Evolutionary conservation across 1,140 invertebrate species (phyloP), one percentile per base, ranked within the genome.

Genomic region (Patella vulgata): DNA sequence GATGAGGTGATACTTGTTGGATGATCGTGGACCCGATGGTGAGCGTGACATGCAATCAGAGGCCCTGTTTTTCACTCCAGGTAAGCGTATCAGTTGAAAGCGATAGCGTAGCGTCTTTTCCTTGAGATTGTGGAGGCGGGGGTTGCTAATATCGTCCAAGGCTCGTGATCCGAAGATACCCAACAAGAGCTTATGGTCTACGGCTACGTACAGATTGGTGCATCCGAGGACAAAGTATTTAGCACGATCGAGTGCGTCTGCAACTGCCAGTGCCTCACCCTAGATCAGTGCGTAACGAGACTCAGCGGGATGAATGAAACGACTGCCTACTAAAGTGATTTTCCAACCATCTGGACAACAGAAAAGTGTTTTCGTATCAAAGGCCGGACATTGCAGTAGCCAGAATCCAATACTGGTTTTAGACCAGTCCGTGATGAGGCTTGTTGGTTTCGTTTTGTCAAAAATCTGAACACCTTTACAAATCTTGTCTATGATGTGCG

Each of bases 241-340:
- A 2, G 68, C 55, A 43, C 70, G 69, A 27, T 73, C 65, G 1
- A 75, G 50, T 1, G 66, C 58, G 52, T 75, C 68, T 3, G 59
- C 70, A 14, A 75, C 73, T 2, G 73, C 73, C 30, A 71, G 40
- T 0, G 73, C 68, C 50, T 75, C 68, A 3, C 68, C 71, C 30
- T 70, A 68, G 2, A 73, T 30, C 1, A 60, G 63, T 6, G 66
- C 71, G 57, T 78, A 76, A 1, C 68, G 43, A 14, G 65, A 72
- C 61, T 78, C 73, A 17, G 71, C 59, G 0, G 36, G 11, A 36
- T 67, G 59, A 11, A 63, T 78, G 66, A 76, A 74, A 4, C 67
- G 44, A 52, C 72, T 76, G 0, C 72, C 72, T 2, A 78, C 66
- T 6, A 74, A 48, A 6, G 63, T 66, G 30, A 74, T 42, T 60